Base-by-base conservation (phyloP, 2,888 invertebrate species). In the Polyploca ridens region DNA sequence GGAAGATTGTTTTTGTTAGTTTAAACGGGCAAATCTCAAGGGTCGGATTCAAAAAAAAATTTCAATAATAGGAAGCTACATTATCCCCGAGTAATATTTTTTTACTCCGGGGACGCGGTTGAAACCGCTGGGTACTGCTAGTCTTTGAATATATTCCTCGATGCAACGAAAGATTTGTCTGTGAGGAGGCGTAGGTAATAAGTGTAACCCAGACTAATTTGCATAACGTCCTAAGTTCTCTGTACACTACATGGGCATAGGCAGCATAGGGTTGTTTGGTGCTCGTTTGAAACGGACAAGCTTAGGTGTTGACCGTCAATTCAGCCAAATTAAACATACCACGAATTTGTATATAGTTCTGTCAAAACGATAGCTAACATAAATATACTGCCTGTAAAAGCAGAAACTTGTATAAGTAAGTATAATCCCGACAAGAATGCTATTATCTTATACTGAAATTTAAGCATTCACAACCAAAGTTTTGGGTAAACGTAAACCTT, bases 401-500 rank as follows among this genome's bases (percentile, higher is more conserved):
- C 44, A n/a, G 14, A 46, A 46, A 46, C 44, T 46, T 14, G 14
- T 6, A 27, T 27, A 27, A 27, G 6, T 27, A 27, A 27, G 6
- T n/a, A 16, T 19, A 54, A 19, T 19, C 54, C 19, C 54, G 5
- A 49, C 49, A 14, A 19, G 41, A 54, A 54, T 10, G n/a, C 10
- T 7, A 54, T 19, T 19, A 54, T 19, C 8, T 54, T 19, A n/a
- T 10, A 19, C 54, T 54, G 54, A 19, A 54, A 54, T 54, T 19
- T 8, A 54, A 54, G 19, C 19, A 54, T 49, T 7, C 6, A 46
- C 35, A 33, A 33, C 33, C 2, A 33, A 33, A 59, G 14, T 33
- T 35, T 19, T 8, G 8, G 10, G 16, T 54, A 10, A 54, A 41
- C n/a, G 54, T 19, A 54, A 54, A 19, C 54, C 59, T 74, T 75